These are phyloP conservation scores for Schrankia costaestrigalis DNA, from an alignment of 2,888 invertebrate species.

Conservation along the genomic window DNA sequence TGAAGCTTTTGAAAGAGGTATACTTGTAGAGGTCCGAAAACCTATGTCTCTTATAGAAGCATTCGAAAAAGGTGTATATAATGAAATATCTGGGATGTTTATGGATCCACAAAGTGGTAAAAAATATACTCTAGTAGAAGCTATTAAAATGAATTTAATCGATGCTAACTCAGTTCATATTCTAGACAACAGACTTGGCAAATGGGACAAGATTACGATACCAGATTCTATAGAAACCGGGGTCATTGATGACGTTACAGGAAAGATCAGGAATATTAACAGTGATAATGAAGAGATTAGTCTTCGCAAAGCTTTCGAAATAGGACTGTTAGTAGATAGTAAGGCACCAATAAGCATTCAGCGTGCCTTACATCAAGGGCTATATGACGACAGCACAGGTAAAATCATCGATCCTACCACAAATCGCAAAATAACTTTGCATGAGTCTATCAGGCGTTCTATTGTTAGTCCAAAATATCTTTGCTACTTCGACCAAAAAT, in stretches of 20 bases:
- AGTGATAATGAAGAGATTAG: conserved; percentile 84
- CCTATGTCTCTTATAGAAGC: conserved; percentile 92
- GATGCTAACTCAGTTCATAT: conserved; percentile 92
- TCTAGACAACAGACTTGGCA: conserved; percentile 87
- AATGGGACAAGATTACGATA: conserved; percentile 89
- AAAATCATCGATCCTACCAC: conserved; percentile 91
- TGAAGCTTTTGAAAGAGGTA: conserved; percentile 91
- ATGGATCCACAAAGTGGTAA: conserved; percentile 90
- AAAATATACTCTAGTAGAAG: conserved; percentile 89
- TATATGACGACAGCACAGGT: conserved; percentile 90
- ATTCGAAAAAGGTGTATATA: conserved; percentile 89
- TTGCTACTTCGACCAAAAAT: conserved; percentile 89
- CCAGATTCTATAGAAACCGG: conserved; percentile 88
- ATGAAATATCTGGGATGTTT: conserved; percentile 89
- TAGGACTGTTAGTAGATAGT: conserved; percentile 89
- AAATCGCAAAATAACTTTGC: conserved; percentile 88
- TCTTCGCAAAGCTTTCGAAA: conserved; percentile 88
- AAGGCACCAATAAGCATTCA: conserved; percentile 91
- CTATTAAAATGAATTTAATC: conserved; percentile 89
- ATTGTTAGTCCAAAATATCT: conserved; percentile 90
- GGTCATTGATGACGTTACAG: conserved; percentile 86
- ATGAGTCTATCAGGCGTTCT: conserved; percentile 90
- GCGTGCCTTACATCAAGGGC: conserved; percentile 91
- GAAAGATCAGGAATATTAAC: conserved; percentile 85
- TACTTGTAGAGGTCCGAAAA: conserved; percentile 89